A percentile compares a stretch with the other conserved stretches of the same genome.
Conservation (phyloP, 2,113 vertebrate species). For the Pedionomus torquatus region DNA sequence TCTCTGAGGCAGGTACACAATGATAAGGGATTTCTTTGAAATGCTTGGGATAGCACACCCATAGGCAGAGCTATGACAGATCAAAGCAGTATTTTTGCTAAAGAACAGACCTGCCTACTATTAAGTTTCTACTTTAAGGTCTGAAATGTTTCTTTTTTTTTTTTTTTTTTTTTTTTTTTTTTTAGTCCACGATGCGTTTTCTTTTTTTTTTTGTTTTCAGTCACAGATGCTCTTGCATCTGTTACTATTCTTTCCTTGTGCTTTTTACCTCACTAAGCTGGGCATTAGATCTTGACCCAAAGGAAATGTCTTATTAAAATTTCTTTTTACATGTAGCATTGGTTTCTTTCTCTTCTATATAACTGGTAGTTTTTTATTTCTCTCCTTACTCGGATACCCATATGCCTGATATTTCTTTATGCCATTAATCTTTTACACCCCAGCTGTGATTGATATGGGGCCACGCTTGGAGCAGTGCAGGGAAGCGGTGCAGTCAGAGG, state of each 20-base stretch:
- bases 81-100: constrained; percentile 18
- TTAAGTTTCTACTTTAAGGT: constrained; percentile 45
- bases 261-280: neutral
- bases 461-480: neutral
- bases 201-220: neutral
- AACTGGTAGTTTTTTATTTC: neutral
- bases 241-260: neutral
- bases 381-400: neutral
- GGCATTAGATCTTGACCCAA: neutral
- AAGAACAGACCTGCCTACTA: constrained; percentile 47
- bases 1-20: constrained; percentile 46
- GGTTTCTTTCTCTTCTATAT: neutral
- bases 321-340: neutral
- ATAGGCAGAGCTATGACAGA: constrained; percentile 15
- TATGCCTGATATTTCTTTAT: neutral
- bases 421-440: neutral
- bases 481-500: fast-evolving
- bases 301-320: neutral
- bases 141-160: neutral
- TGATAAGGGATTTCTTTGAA: constrained; percentile 44
- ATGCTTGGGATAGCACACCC: constrained; percentile 32
- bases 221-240: constrained; percentile 30
- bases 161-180: neutral
- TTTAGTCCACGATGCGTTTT: no score
- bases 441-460: neutral